Evolutionary conservation across 2,888 invertebrate species (phyloP).

Genomic region (Spilosoma lubricipeda): DNA sequence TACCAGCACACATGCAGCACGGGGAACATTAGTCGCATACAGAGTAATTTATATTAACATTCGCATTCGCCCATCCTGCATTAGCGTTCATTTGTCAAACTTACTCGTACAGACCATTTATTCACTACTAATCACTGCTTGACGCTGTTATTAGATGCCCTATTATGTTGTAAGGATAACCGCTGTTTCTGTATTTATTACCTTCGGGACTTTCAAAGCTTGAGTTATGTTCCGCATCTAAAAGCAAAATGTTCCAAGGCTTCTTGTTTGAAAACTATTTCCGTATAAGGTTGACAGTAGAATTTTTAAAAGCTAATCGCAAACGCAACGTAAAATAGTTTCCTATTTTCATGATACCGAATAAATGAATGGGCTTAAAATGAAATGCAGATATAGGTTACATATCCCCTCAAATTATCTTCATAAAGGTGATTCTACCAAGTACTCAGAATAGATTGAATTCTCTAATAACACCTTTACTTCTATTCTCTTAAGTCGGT

Average conservation of each 20-base stretch:
- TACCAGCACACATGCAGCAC: slow-evolving; percentile 27
- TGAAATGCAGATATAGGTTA: no score
- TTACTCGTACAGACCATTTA: slow-evolving; percentile 29
- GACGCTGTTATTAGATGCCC: slow-evolving; percentile 35
- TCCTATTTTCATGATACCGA: no score
- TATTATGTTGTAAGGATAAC: slow-evolving; percentile 29
- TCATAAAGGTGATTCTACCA: background rate
- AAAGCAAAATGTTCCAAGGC: background rate
- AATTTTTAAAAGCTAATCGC: no score
- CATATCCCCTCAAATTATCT: background rate
- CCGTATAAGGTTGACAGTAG: background rate
- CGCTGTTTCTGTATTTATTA: slow-evolving; percentile 3
- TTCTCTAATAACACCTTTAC: background rate
- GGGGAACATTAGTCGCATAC: slow-evolving; percentile 43
- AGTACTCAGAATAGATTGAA: background rate
- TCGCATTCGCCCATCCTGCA: slow-evolving; percentile 50
- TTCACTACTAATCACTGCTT: slow-evolving; percentile 39
- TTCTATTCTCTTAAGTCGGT: background rate
- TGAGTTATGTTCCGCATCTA: background rate
- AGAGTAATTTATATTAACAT: slow-evolving; percentile 61
- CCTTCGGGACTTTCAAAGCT: background rate
- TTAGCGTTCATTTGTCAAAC: slow-evolving; percentile 60
- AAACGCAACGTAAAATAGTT: no score
- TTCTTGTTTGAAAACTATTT: background rate
- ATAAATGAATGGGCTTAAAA: no score